Base-by-base conservation (phyloP, 2,888 invertebrate species). In the Syritta pipiens region DNA sequence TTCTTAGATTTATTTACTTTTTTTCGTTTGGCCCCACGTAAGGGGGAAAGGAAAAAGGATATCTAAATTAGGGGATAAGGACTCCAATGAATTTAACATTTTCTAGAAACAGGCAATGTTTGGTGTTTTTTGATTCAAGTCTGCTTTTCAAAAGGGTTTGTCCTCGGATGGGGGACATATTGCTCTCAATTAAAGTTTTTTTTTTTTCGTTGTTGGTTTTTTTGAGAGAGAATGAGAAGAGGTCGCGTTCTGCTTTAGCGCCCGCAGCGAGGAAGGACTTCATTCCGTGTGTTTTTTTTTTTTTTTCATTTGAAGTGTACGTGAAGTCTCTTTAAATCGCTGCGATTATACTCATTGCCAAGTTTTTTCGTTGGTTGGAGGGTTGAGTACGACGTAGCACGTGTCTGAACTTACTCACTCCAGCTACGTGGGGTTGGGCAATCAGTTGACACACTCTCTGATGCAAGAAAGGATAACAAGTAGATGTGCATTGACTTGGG, bases 41-140 rank as follows among this genome's bases (percentile, higher is more conserved):
- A n/a, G n/a, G 35, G 3, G 35, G 10, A 49, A 26, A 24, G 46
- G 40, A 57, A 57, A 65, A 74, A 51, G 74, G 74, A 74, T 74
- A 74, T 74, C 74, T 74, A 67, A 74, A 67, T 67, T 67, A 74
- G 67, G 74, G 67, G 59, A 67, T 74, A 74, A 74, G 74, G 44
- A 59, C 74, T 67, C 37, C 51, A 74, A 67, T 74, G 74, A 74
- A 74, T 72, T 72, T 72, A 72, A 63, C 63, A 49, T 72, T 72
- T 57, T 72, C 24, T 40, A 14, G 30, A 63, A 71, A 48, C 46
- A 71, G 69, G 49, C 60, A 51, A 51, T 51, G 59, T 42, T 46
- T 51, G 2, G 12, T 30, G 3, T 37, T 37, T 17, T 37, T 35
- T 35, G 35, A 14, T n/a, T n/a, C n/a, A n/a, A n/a, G n/a, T 35